Conservation (phyloP, 2,888 invertebrate genomes). For the Tenthredo mesomela region DNA sequence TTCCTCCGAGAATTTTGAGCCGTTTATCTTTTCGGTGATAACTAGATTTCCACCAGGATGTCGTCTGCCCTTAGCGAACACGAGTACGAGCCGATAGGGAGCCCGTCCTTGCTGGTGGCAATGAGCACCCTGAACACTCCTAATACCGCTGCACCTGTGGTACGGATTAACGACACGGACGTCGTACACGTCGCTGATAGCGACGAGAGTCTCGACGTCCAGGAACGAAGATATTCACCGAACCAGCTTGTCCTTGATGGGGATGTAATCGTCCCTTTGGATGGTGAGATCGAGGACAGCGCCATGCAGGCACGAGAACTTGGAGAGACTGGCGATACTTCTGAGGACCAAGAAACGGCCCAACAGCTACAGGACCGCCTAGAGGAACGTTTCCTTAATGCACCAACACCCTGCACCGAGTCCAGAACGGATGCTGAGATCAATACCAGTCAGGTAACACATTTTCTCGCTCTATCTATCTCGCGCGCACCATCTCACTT, state of each 20-base stretch:
- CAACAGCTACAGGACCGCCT: conserved; percentile 83
- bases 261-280: conserved; percentile 75
- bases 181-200: conserved; percentile 75
- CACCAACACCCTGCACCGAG: conserved; percentile 81
- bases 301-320: conserved; percentile 75
- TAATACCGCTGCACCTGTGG: conserved; percentile 70
- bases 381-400: conserved; percentile 83
- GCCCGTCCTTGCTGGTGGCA: conserved; percentile 77
- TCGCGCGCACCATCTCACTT: not conserved
- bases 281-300: conserved; percentile 76
- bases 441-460: conserved; percentile 79
- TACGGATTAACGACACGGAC: conserved; percentile 78
- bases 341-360: conserved; percentile 74
- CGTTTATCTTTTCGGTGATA: not conserved
- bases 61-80: conserved; percentile 87
- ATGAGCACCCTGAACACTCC: conserved; percentile 39
- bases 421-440: conserved; percentile 84
- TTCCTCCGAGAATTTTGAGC: not conserved
- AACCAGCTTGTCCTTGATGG: conserved; percentile 73
- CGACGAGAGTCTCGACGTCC: conserved; percentile 75
- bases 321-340: conserved; percentile 75
- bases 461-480: conserved; percentile 22
- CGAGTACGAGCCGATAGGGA: conserved; percentile 94
- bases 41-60: conserved; percentile 57
- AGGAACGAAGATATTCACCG: conserved; percentile 64